Conservation (phyloP, 1,140 invertebrate species). For the Drosophila equinoxialis region DNA sequence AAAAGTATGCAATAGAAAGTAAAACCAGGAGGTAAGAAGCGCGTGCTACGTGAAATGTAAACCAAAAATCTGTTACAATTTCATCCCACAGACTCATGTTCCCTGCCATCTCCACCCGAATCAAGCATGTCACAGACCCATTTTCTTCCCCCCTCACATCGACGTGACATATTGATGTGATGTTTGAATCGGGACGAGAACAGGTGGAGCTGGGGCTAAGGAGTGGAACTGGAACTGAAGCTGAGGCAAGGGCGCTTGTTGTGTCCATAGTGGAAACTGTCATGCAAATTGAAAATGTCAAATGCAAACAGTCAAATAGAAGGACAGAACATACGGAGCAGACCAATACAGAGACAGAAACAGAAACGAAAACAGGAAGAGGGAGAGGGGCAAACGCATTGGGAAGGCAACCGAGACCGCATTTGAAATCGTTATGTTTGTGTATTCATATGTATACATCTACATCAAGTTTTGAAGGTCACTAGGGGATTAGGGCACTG, state of each 20-base stretch:
- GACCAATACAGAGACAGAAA: constrained; percentile 29
- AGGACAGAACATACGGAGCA: constrained; percentile 39
- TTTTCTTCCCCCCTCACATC: constrained; percentile 17
- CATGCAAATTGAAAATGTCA: constrained; percentile 80
- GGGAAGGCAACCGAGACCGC: not conserved
- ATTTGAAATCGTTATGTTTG: constrained; percentile 27
- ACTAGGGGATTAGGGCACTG: constrained; percentile 39
- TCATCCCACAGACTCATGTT: constrained; percentile 3
- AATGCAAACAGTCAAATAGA: constrained; percentile 70
- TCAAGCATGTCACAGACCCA: constrained; percentile 5
- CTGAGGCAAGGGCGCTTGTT: not conserved
- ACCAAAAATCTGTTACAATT: constrained; percentile 42
- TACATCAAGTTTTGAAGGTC: constrained; percentile 44
- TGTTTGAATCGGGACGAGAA: constrained; percentile 42
- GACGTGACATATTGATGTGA: constrained; percentile 55
- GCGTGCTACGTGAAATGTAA: constrained; percentile 52
- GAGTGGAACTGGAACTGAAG: not conserved
- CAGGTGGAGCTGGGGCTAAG: constrained; percentile 18
- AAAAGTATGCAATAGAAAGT: constrained; percentile 11
- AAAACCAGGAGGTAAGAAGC: not conserved
- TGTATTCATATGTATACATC: not conserved
- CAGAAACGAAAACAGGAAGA: constrained; percentile 7
- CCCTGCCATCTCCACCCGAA: not conserved
- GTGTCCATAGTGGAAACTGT: constrained; percentile 53
- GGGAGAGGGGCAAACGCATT: constrained; percentile 27